phyloP scores from a whole-genome alignment of 2,113 vertebrate species.

The Haemorhous mexicanus region DNA sequence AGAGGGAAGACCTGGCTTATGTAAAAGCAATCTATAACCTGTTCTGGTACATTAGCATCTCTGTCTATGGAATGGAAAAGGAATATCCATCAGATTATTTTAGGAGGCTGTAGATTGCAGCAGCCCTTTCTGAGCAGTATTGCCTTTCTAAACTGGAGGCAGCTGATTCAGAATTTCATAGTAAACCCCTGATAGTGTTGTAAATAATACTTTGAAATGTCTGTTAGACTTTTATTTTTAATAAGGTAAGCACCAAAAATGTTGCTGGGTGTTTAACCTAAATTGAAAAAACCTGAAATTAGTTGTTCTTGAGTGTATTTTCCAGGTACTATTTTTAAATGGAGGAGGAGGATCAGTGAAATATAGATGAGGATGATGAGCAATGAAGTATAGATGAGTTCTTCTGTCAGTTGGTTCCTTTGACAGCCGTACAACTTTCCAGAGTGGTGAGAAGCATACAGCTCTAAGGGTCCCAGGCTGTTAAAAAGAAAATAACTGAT shows the following conservation, averaged over 20 bases:
- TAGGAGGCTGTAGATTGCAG: neutral
- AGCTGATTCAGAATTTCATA: neutral
- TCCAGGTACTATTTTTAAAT: neutral
- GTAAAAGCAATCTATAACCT: accelerated
- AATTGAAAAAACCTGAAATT: neutral
- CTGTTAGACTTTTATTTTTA: neutral
- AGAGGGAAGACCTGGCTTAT: neutral
- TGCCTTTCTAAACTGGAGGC: neutral
- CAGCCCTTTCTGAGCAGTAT: neutral
- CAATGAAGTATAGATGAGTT: neutral
- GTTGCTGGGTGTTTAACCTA: neutral
- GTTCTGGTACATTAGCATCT: neutral
- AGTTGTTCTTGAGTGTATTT: neutral
- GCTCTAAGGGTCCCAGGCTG: neutral
- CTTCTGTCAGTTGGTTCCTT: neutral
- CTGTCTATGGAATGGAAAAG: neutral
- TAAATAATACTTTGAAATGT: neutral
- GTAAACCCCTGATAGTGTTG: neutral
- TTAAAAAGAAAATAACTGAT: neutral
- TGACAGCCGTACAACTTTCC: neutral
- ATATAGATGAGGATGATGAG: neutral
- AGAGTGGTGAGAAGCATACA: neutral
- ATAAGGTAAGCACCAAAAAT: neutral
- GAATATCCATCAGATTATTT: neutral
- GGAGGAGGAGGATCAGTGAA: neutral